phyloP scores from a whole-genome alignment of 2,797 vertebrate genomes.

The Botia kubotai region DNA sequence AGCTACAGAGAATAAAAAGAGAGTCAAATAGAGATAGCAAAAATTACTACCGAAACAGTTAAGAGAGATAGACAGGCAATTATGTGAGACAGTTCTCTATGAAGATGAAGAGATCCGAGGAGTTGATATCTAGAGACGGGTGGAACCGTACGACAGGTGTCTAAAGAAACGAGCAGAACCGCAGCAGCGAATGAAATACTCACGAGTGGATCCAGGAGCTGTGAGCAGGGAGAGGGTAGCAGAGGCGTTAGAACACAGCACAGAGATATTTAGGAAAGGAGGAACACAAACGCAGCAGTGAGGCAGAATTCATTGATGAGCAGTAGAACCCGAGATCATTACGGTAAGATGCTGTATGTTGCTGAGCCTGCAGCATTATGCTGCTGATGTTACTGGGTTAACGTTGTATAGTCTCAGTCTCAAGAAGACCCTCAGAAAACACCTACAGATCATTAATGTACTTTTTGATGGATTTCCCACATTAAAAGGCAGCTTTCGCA shows the following conservation, averaged over 20 bases:
- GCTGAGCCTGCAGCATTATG: background rate
- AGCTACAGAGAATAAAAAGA: conserved; percentile 8
- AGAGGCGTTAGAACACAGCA: conserved; percentile 49
- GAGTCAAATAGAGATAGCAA: background rate
- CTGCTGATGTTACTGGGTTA: background rate
- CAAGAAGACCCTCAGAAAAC: too few relatives aligned
- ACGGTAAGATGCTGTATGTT: background rate
- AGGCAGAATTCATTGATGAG: conserved; percentile 1
- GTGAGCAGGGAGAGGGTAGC: conserved; percentile 58
- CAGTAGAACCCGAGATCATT: background rate
- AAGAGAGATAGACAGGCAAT: conserved; percentile 13
- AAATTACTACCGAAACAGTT: background rate
- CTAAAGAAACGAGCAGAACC: conserved; percentile 17
- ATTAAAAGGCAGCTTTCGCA: background rate
- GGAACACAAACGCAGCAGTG: conserved; percentile 8
- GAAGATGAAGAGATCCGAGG: background rate
- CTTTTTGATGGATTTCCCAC: background rate
- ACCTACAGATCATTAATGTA: background rate
- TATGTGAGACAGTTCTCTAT: conserved; percentile 14
- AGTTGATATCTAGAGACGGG: conserved; percentile 14
- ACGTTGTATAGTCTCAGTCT: background rate
- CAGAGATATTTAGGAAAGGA: conserved; percentile 38
- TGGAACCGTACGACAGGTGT: background rate
- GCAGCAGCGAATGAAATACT: conserved; percentile 53
- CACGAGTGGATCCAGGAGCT: conserved; percentile 63